phyloP scores from a whole-genome alignment of 2,888 invertebrate species.

The Dioctria linearis region DNA sequence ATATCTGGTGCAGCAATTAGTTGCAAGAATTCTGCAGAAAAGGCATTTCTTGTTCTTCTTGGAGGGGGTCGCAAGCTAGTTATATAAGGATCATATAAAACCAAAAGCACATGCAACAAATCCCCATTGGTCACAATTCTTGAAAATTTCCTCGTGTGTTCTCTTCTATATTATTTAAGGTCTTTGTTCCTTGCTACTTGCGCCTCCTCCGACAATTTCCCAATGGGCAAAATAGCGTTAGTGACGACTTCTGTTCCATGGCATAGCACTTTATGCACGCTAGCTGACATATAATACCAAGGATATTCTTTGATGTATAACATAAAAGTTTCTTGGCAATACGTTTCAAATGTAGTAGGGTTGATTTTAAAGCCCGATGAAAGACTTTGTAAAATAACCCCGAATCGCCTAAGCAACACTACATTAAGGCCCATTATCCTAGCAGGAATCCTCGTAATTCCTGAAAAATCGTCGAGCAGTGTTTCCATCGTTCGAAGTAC shows the following conservation, averaged over 20 bases:
- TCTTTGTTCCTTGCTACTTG: constrained; percentile 1
- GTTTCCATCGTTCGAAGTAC: background rate
- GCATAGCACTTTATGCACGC: background rate
- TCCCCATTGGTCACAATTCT: background rate
- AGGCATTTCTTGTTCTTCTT: too few species aligned
- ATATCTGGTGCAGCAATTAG: too few species aligned
- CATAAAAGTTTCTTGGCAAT: background rate
- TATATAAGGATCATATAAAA: too few species aligned
- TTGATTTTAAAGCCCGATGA: background rate
- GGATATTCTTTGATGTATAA: background rate
- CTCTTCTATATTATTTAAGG: background rate
- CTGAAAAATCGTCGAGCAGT: background rate
- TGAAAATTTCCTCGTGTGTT: background rate
- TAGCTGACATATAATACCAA: background rate
- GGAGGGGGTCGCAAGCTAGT: too few species aligned
- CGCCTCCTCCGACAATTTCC: background rate
- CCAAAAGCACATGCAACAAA: background rate
- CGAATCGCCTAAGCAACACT: too few species aligned
- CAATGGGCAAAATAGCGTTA: background rate
- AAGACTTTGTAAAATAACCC: background rate
- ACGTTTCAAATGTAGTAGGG: background rate
- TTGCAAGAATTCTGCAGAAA: too few species aligned
- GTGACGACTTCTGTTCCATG: background rate
- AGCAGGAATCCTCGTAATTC: background rate
- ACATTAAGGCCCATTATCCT: background rate